A percentile compares a stretch with the other conserved stretches of the same genome.
These are phyloP conservation scores for Drosophila atripex DNA, from an alignment of 2,888 invertebrate genomes.

Conservation along the genomic window DNA sequence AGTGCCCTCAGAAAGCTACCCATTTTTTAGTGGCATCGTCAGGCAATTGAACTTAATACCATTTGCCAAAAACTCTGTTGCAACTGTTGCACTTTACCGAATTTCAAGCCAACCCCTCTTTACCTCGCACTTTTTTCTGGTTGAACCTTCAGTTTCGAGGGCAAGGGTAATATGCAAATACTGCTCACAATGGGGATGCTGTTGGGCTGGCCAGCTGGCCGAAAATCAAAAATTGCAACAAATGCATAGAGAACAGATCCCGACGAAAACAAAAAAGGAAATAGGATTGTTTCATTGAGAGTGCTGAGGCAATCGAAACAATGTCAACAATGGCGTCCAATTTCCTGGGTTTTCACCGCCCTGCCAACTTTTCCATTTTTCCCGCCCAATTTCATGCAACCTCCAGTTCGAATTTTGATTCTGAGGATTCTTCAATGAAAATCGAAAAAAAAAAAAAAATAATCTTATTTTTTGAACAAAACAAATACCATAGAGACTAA, in stretches of 20 bases:
- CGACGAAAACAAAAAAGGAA: not conserved
- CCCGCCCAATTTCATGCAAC: not conserved
- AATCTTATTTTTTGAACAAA: not conserved
- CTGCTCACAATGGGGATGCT: not conserved
- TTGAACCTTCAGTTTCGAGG: not conserved
- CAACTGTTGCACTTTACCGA: slow-evolving; percentile 48
- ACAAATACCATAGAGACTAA: not conserved
- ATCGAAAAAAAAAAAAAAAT: not conserved
- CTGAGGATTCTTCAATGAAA: not conserved
- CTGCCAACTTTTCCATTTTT: not conserved
- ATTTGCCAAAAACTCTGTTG: slow-evolving; percentile 20
- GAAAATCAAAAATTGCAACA: slow-evolving; percentile 23
- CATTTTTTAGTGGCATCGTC: slow-evolving; percentile 28
- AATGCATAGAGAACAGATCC: slow-evolving; percentile 6
- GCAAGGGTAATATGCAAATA: slow-evolving; percentile 3
- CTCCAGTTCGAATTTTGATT: not conserved
- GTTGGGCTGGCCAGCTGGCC: slow-evolving; percentile 4
- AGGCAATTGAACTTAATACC: slow-evolving; percentile 43
- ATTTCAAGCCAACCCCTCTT: slow-evolving; percentile 2
- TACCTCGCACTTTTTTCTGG: not conserved
- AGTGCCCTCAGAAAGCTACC: not conserved
- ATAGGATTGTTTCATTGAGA: slow-evolving; percentile 5
- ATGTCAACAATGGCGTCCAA: slow-evolving; percentile 37
- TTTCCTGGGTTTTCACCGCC: slow-evolving; percentile 7
- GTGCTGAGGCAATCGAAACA: slow-evolving; percentile 21